A percentile compares a stretch with the other conserved stretches of the same genome.
These are phyloP conservation scores for Leptobrachium ailaonicum DNA, from an alignment of 2,113 vertebrate species.

Conservation along the genomic window DNA sequence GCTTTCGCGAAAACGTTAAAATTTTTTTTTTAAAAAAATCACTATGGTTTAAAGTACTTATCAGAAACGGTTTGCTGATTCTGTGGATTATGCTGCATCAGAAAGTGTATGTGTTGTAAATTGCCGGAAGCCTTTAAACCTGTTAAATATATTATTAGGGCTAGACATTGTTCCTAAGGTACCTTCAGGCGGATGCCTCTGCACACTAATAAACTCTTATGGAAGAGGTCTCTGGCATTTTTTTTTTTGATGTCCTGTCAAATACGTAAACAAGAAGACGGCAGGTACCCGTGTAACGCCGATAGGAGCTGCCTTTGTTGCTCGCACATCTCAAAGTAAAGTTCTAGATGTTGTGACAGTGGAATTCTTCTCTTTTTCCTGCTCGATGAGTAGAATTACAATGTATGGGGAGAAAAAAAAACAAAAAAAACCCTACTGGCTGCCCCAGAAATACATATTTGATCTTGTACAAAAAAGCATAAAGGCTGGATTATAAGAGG, in stretches of 20 bases:
- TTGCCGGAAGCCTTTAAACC: slow-evolving; percentile 49
- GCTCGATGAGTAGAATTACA: not conserved
- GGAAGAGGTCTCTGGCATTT: slow-evolving; percentile 51
- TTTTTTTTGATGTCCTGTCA: slow-evolving; percentile 49
- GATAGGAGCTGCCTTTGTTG: slow-evolving; percentile 40
- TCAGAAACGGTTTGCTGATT: slow-evolving; percentile 50
- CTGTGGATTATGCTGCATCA: slow-evolving; percentile 48
- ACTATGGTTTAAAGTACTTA: slow-evolving; percentile 52
- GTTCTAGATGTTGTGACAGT: slow-evolving; percentile 43
- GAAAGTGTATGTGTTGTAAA: slow-evolving; percentile 53
- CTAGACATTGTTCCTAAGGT: slow-evolving; percentile 46
- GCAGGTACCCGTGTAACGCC: slow-evolving; percentile 50
- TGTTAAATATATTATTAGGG: slow-evolving; percentile 51
- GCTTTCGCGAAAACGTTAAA: slow-evolving; percentile 51
- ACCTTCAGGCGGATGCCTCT: slow-evolving; percentile 48
- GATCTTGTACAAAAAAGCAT: no score
- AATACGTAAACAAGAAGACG: slow-evolving; percentile 47
- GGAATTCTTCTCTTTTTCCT: not conserved
- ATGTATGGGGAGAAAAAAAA: slow-evolving; percentile 11
- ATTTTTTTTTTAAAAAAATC: not conserved
- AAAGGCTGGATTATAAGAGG: no score
- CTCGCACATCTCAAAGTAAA: slow-evolving; percentile 32
- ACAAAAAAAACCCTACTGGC: no score
- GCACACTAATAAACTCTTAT: slow-evolving; percentile 49
- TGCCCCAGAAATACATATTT: no score